phyloP scores from a whole-genome alignment of 35 echinoderm and acorn worm species.

The Lytechinus pictus region DNA sequence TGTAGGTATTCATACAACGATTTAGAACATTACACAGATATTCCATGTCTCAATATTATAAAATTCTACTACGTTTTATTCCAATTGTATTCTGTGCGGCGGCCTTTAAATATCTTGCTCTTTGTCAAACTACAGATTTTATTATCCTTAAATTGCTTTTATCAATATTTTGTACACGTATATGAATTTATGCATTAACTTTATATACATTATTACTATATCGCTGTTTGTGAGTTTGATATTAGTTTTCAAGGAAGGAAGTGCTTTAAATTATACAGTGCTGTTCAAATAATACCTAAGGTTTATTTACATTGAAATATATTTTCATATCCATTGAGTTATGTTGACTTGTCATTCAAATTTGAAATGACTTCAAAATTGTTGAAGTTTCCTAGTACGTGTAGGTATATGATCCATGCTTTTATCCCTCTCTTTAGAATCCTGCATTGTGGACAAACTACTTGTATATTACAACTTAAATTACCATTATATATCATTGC shows the following conservation, averaged over 20 bases:
- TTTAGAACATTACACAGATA: too few species aligned
- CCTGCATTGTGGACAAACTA: not conserved
- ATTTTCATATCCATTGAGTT: not conserved
- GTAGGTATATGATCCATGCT: not conserved
- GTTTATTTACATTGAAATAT: not conserved
- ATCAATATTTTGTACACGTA: not conserved
- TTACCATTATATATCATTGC: not conserved
- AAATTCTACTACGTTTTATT: too few species aligned
- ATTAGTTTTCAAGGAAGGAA: not conserved
- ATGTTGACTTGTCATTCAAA: not conserved
- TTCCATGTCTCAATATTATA: too few species aligned
- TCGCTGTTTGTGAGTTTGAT: conserved; percentile 10
- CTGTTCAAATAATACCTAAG: not conserved
- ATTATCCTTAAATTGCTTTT: not conserved
- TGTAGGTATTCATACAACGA: too few species aligned
- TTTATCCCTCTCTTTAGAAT: not conserved
- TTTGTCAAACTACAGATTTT: not conserved
- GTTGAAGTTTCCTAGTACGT: not conserved
- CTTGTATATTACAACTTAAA: not conserved
- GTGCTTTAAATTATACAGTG: not conserved
- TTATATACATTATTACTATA: not conserved
- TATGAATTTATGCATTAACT: conserved; percentile 25
- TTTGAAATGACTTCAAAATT: not conserved
- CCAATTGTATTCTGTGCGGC: too few species aligned
- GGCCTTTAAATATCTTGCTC: too few species aligned